Conservation (phyloP, 2,113 vertebrate genomes). For the Cyanoderma ruficeps region DNA sequence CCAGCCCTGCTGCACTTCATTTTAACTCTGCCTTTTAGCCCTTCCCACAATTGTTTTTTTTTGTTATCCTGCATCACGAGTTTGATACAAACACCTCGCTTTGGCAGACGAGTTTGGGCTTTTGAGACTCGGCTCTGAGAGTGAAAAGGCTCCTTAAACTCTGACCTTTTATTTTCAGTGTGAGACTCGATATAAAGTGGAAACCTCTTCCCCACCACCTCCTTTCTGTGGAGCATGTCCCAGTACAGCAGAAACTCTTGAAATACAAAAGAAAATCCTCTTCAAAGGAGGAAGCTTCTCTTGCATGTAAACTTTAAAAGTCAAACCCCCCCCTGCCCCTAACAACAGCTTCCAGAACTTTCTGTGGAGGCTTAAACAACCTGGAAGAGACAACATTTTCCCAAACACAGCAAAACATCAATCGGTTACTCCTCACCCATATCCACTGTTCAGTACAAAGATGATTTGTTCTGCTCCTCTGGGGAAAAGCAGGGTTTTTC, state of each 20-base stretch:
- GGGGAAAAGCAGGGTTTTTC: background rate
- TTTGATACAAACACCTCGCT: too few species aligned
- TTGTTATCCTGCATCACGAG: background rate
- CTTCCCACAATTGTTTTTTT: background rate
- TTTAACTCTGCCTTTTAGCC: background rate
- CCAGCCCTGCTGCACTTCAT: background rate
- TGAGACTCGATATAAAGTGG: constrained; percentile 20
- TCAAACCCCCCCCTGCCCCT: background rate
- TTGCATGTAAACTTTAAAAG: constrained; percentile 22
- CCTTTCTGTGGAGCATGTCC: background rate
- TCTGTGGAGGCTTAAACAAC: background rate
- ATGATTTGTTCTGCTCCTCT: background rate
- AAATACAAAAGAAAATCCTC: constrained; percentile 28
- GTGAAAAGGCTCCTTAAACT: constrained; percentile 1
- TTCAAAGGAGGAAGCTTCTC: background rate
- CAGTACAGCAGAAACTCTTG: constrained; percentile 18
- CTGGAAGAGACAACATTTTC: background rate
- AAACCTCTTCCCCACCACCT: constrained; percentile 21
- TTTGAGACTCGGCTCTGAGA: background rate
- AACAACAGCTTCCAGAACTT: background rate
- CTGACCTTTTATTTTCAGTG: constrained; percentile 59
- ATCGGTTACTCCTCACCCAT: background rate
- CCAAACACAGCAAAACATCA: background rate
- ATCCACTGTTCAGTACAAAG: background rate
- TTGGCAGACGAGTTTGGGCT: background rate